Conservation (phyloP, 2,797 vertebrate genomes). For the Loriculus beryllinus region DNA sequence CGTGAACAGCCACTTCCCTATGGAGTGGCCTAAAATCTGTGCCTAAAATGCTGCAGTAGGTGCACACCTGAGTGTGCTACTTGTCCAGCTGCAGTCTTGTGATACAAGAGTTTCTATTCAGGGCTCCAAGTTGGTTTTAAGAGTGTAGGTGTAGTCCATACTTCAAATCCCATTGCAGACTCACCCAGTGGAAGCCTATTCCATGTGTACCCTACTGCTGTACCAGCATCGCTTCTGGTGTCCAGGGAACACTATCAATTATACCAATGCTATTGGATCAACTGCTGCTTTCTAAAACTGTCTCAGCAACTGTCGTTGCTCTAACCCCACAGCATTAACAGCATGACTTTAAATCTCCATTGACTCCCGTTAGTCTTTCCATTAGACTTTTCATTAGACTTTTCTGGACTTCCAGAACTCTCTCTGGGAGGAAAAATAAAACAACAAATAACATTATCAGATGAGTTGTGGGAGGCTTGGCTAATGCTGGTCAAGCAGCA, state of each 20-base stretch:
- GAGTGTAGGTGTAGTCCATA: not conserved
- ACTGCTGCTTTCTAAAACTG: not conserved
- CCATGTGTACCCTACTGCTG: not conserved
- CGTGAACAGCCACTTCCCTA: not conserved
- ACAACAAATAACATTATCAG: not conserved
- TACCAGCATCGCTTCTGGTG: not conserved
- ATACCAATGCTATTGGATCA: not conserved
- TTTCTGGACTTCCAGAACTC: not conserved
- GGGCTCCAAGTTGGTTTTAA: not conserved
- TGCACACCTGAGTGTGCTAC: not conserved
- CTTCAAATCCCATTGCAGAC: not conserved
- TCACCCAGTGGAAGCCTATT: not conserved
- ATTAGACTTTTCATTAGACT: not conserved
- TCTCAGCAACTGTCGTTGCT: not conserved
- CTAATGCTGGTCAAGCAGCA: constrained; percentile 21
- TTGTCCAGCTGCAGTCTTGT: not conserved
- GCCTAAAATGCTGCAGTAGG: not conserved
- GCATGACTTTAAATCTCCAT: not conserved
- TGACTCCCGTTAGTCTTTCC: not conserved
- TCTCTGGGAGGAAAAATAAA: constrained; percentile 5
- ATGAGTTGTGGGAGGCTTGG: constrained; percentile 15
- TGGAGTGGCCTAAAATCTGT: not conserved
- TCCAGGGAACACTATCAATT: not conserved
- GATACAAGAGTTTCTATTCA: not conserved
- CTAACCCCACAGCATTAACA: not conserved